Percentiles rank a stretch among this genome's conserved stretches.
These are phyloP conservation scores for Pteromalus puparum DNA, from an alignment of 1,140 invertebrate species.

Conservation along the genomic window DNA sequence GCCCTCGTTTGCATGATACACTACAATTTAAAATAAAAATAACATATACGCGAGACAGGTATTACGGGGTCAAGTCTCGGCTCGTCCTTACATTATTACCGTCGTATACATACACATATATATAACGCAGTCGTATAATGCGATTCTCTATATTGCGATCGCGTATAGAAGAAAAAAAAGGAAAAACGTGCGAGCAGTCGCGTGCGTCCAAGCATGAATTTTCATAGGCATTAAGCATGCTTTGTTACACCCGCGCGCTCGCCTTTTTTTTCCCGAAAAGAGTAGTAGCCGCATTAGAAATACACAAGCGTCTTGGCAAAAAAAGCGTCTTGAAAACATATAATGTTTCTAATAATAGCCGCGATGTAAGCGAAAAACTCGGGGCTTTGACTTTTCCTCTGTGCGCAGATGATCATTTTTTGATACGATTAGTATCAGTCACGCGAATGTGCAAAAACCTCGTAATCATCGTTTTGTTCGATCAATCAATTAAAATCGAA, in stretches of 20 bases:
- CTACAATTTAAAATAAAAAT: slow-evolving; percentile 31
- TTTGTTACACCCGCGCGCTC: slow-evolving; percentile 69
- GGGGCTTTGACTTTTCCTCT: not conserved
- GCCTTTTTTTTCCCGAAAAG: slow-evolving; percentile 53
- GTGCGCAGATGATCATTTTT: not conserved
- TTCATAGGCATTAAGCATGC: slow-evolving; percentile 64
- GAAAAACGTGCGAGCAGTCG: slow-evolving; percentile 61
- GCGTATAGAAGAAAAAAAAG: slow-evolving; percentile 62
- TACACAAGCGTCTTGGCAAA: not conserved
- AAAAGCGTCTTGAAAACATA: not conserved
- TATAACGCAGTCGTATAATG: slow-evolving; percentile 31
- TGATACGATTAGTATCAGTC: not conserved
- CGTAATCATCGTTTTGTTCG: too few species aligned
- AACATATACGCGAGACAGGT: not conserved
- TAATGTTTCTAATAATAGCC: not conserved
- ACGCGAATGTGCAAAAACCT: too few species aligned
- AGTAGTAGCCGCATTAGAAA: not conserved
- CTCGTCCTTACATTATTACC: slow-evolving; percentile 31
- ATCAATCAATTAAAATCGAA: too few species aligned
- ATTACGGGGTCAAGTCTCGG: slow-evolving; percentile 43
- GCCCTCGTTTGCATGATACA: slow-evolving; percentile 28
- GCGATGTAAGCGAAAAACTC: not conserved
- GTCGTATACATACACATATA: not conserved
- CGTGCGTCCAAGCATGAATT: slow-evolving; percentile 70
- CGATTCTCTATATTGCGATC: slow-evolving; percentile 11